Evolutionary conservation across 1,140 invertebrate genomes (phyloP), one percentile per base, ranked within the genome.

Genomic region (Dinoponera quadriceps): DNA sequence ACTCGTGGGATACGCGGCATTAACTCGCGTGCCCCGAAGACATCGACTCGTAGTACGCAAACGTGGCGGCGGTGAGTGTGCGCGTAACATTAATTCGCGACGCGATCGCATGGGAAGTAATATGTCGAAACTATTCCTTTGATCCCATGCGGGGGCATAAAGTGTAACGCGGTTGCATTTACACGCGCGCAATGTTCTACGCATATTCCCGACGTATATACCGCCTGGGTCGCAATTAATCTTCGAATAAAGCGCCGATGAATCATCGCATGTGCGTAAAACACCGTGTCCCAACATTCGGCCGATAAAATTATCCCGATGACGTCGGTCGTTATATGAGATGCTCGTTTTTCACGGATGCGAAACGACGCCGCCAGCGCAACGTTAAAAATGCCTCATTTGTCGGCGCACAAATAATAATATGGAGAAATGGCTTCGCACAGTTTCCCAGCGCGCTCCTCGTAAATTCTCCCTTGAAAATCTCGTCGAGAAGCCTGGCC

Each of bases 81-180:
- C 57, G 51, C 69, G 20, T 74, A 74, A 74, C 49, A 72, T 85
- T 77, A 66, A 68, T 69, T 69, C 38, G 27, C 51, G 48, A 51
- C 54, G n/a, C n/a, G 82, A 54, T 73, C 68, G 57, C 69, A 38
- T 82, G 27, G 69, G 69, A 82, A 82, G 69, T 82, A 82, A 83
- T 66, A 18, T 69, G 82, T 65, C 51, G 69, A 57, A 77, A 69
- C 82, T 66, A 68, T 85, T 85, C 57, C 82, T 84, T 84, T 63
- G 72, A 85, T 77, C 84, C 71, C 25, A 51, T 16, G 49, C 18
- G 38, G 55, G 13, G 27, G 29, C 25, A 66, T 44, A 68, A 63
- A 65, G 38, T 65, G 33, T 3, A 33, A 69, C 22, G 38, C 38
- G 49, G 57, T 54, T 74, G 20, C 18, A 49, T 62, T 38, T 25